Evolutionary conservation across 2,113 vertebrate genomes (phyloP).

Genomic region (Ginglymostoma cirratum): DNA sequence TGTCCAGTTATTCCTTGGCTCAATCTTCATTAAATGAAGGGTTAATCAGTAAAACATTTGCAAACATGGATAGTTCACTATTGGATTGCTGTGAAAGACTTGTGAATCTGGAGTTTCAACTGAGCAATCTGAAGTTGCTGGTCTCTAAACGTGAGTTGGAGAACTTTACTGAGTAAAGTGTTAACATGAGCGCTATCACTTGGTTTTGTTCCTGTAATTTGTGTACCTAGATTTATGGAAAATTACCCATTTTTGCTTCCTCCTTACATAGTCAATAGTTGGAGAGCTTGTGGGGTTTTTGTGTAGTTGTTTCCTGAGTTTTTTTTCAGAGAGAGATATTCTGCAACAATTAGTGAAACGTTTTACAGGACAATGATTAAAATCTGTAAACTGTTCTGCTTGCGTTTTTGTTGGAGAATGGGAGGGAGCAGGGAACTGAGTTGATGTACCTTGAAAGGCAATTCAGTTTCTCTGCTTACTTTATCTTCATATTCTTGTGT

Average conservation of each 20-base stretch:
- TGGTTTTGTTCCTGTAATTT: neutral
- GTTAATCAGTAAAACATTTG: neutral
- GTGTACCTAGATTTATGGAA: neutral
- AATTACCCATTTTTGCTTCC: neutral
- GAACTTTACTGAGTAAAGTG: neutral
- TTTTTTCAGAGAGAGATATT: neutral
- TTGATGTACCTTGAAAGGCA: neutral
- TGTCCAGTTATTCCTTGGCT: neutral
- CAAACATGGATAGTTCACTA: neutral
- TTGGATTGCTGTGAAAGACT: neutral
- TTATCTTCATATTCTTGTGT: neutral
- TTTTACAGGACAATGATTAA: neutral
- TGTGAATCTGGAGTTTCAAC: neutral
- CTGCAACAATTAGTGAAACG: neutral
- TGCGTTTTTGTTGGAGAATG: neutral
- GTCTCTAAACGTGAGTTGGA: neutral
- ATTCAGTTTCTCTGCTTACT: neutral
- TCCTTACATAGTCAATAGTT: neutral
- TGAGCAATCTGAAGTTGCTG: neutral
- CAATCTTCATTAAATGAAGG: neutral
- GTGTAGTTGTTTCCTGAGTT: neutral
- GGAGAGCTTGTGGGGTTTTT: neutral
- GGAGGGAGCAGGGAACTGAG: neutral
- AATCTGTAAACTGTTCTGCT: neutral
- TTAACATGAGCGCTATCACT: neutral